A percentile compares a stretch with the other conserved stretches of the same genome.
These are phyloP conservation scores for Phocoena sinus DNA, from an alignment of 2,113 vertebrate genomes.

Conservation along the genomic window DNA sequence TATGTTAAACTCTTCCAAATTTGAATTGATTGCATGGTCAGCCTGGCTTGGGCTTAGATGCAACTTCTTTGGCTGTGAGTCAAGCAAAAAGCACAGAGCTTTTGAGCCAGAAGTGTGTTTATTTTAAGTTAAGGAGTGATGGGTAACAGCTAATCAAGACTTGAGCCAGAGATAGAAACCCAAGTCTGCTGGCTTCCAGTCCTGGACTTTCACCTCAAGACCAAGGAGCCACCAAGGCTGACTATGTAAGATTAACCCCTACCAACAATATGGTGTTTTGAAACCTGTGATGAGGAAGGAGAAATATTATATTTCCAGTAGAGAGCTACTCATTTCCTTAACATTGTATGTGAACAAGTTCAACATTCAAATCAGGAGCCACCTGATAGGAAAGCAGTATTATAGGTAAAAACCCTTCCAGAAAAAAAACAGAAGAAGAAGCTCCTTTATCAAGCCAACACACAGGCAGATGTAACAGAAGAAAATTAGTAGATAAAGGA, in stretches of 20 bases:
- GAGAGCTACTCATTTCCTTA: constrained; percentile 29
- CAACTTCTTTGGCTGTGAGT: not conserved
- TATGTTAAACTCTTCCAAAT: not conserved
- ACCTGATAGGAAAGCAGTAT: not conserved
- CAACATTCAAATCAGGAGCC: not conserved
- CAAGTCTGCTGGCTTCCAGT: not conserved
- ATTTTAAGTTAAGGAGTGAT: not conserved
- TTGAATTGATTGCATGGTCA: not conserved
- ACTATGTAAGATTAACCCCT: not conserved
- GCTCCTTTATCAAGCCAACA: not conserved
- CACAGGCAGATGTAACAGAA: not conserved
- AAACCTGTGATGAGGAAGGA: not conserved
- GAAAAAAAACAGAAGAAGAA: not conserved
- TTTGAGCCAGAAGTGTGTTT: not conserved
- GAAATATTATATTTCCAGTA: constrained; percentile 1
- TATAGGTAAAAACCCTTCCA: not conserved
- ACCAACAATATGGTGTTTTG: not conserved
- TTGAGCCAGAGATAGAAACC: not conserved
- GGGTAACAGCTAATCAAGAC: not conserved
- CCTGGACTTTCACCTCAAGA: not conserved
- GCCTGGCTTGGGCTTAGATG: not conserved
- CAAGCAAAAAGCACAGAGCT: not conserved
- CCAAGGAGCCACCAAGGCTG: not conserved
- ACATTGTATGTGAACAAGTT: not conserved
- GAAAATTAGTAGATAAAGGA: not conserved